These are phyloP conservation scores for Doryteuthis pealeii DNA, from an alignment of 1,140 invertebrate species.

Conservation along the genomic window DNA sequence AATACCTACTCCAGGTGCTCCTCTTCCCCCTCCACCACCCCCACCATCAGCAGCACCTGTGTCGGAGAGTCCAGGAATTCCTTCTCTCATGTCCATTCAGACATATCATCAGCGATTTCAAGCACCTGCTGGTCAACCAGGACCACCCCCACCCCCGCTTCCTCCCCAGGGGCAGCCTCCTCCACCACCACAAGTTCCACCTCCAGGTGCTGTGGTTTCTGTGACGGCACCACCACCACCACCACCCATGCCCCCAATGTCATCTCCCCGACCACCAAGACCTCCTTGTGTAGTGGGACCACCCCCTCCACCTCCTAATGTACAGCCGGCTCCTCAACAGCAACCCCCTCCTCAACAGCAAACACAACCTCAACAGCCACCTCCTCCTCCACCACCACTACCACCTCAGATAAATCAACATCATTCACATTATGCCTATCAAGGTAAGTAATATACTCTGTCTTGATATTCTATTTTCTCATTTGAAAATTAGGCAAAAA, in stretches of 20 bases:
- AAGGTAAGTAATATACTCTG: constrained; percentile 6
- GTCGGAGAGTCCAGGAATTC: constrained; percentile 5
- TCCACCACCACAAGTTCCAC: constrained; percentile 1
- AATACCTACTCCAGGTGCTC: constrained; percentile 2
- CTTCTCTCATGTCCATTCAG: constrained; percentile 18
- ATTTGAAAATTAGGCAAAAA: no score
- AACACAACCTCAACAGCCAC: constrained; percentile 1
- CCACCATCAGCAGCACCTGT: background rate
- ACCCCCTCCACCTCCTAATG: constrained; percentile 4
- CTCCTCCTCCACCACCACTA: background rate
- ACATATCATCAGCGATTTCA: constrained; percentile 11
- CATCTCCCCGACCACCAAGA: background rate
- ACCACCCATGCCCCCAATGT: background rate
- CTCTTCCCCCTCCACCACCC: background rate
- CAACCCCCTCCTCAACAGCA: background rate
- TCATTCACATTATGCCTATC: constrained; percentile 9
- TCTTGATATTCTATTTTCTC: no score
- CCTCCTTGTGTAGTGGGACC: constrained; percentile 3
- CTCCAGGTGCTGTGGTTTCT: background rate
- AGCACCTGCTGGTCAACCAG: constrained; percentile 1
- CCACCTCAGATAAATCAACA: background rate
- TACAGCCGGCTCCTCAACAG: constrained; percentile 1
- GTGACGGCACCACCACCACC: background rate
- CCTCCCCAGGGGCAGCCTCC: constrained; percentile 4
- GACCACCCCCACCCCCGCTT: background rate